Conservation (phyloP, 2,797 vertebrate species). For the Crenichthys baileyi region DNA sequence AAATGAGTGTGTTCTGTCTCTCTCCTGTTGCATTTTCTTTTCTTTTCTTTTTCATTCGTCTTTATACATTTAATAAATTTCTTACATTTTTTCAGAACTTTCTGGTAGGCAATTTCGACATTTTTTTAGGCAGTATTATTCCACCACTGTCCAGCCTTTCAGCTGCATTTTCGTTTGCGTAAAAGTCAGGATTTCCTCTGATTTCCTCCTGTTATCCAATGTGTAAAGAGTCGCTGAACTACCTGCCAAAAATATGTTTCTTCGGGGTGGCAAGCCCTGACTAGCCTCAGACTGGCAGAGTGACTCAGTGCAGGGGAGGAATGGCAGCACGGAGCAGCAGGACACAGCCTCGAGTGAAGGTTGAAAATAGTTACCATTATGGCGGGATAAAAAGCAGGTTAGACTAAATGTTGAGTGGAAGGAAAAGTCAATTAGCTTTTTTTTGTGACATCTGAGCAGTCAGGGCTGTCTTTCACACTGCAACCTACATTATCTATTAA, state of each 20-base stretch:
- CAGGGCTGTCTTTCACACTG: neutral
- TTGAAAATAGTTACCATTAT: neutral
- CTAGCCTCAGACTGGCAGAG: neutral
- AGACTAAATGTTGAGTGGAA: neutral
- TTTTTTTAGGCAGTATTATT: neutral
- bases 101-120: neutral
- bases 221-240: neutral
- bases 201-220: neutral
- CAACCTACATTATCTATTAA: neutral
- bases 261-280: neutral
- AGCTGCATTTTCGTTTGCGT: too few species aligned
- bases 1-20: neutral
- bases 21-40: neutral
- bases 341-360: neutral
- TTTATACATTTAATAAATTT: neutral
- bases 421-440: neutral
- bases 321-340: neutral
- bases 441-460: neutral
- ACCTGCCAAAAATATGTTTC: neutral
- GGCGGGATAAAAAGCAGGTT: neutral
- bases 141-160: neutral
- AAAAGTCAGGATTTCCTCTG: neutral
- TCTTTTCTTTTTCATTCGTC: neutral
- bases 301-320: neutral
- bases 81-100: neutral